Evolutionary conservation across 2,113 vertebrate species (phyloP), one percentile per base, ranked within the genome.

Genomic region (Nothocercus julius): DNA sequence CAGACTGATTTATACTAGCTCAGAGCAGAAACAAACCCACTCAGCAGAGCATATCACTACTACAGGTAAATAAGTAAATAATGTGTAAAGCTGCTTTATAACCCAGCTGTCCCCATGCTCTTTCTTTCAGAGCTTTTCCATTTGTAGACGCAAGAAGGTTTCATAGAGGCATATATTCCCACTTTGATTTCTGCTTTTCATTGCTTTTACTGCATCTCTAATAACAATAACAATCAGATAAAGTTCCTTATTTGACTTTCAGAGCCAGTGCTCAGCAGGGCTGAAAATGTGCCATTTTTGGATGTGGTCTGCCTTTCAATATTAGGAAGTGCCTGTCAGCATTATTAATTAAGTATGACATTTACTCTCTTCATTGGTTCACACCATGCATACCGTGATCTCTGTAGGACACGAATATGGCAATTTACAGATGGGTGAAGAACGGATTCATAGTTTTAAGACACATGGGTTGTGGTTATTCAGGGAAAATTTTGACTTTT

Each of bases 171-270:
- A 32, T 38, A 8, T 38, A 68, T 73, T 75, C 58, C 86, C 14
- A 15, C 34, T 72, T 75, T 68, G 47, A 56, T 69, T 84, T 27
- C 24, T 45, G 18, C 40, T 78, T 88, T 75, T 64, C 69, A 51
- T 21, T 73, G 53, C 58, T 84, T 79, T 92, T 38, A 7, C 53
- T 89, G 73, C 66, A 77, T 64, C 17, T 44, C 32, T 62, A 90
- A 28, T 51, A 90, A 38, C 45, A 90, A 40, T 51, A 89, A n/a
- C 75, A 87, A 61, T 20, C 53, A 62, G 69, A 68, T 76, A 40
- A 92, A 87, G 47, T 47, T 90, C 74, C 66, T 93, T 16, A 24
- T 87, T 64, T 89, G 34, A 32, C 81, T 95, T 86, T 64, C 74
- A 92, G 81, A 77, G 53, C 34, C 53, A 20, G 58, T 53, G 74